Evolutionary conservation across 1,140 invertebrate species (phyloP).

Genomic region (Cydia splendana): DNA sequence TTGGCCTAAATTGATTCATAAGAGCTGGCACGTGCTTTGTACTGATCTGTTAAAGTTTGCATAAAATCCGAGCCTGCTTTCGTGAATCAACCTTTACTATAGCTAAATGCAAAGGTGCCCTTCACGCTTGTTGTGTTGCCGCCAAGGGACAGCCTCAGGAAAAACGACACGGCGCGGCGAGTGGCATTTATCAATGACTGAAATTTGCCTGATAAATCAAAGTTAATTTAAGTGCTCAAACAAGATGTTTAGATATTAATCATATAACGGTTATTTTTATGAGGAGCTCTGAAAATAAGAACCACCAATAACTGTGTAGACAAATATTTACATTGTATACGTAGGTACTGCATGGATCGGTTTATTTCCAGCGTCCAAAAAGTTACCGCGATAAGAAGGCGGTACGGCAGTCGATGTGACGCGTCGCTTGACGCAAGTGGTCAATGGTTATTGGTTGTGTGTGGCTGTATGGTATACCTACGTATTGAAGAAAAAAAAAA

Average conservation of each 20-base stretch:
- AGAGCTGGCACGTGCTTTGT: too few relatives aligned
- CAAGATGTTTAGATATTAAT: not conserved
- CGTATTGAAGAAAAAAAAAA: constrained; percentile 48
- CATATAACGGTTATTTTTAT: not conserved
- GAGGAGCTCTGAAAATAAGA: not conserved
- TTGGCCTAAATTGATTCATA: too few relatives aligned
- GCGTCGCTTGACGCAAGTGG: constrained; percentile 36
- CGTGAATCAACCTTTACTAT: too few relatives aligned
- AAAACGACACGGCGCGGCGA: not conserved
- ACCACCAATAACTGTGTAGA: not conserved
- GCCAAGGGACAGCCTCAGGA: not conserved
- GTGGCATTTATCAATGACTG: not conserved
- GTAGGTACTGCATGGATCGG: constrained; percentile 40
- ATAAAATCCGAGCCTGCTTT: too few relatives aligned
- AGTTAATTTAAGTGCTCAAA: too few relatives aligned
- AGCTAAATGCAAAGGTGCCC: too few relatives aligned
- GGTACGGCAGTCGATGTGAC: constrained; percentile 34
- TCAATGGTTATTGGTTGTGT: constrained; percentile 34
- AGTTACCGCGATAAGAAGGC: constrained; percentile 31
- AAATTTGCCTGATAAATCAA: too few relatives aligned
- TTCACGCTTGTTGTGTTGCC: not conserved
- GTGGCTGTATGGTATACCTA: not conserved
- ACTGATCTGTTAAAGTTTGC: too few relatives aligned
- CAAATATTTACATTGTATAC: constrained; percentile 27
- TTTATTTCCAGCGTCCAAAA: constrained; percentile 36